Conservation (phyloP, 2,888 invertebrate species). For the Melipona beecheii region DNA sequence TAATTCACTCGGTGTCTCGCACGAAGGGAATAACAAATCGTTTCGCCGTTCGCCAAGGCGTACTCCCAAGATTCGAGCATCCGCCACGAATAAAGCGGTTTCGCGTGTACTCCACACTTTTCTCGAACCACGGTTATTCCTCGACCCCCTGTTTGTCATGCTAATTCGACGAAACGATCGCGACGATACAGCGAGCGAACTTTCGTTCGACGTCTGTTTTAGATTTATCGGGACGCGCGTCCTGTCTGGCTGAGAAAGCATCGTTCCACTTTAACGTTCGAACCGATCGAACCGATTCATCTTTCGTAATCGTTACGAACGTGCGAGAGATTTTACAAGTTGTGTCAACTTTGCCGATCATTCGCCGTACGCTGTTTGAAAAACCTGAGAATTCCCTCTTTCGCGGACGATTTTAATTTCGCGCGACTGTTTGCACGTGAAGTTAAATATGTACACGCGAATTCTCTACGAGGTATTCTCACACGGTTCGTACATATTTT, state of each 20-base stretch:
- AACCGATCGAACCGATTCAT: background rate
- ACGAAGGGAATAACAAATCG: slow-evolving; percentile 10
- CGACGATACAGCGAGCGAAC: background rate
- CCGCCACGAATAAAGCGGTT: slow-evolving; percentile 8
- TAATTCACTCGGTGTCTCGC: slow-evolving; percentile 4
- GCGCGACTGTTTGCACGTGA: too few relatives aligned
- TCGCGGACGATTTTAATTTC: too few relatives aligned
- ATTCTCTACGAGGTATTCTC: too few relatives aligned
- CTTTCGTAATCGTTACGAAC: background rate
- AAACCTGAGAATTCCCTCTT: too few relatives aligned
- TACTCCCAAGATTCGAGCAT: background rate
- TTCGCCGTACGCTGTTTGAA: too few relatives aligned
- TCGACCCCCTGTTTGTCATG: background rate
- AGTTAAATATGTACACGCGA: too few relatives aligned
- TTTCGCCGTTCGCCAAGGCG: background rate
- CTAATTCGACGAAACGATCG: background rate
- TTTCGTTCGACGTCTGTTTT: background rate
- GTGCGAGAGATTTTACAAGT: too few relatives aligned
- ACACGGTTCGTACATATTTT: too few relatives aligned
- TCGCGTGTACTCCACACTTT: slow-evolving; percentile 5
- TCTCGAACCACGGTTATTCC: background rate
- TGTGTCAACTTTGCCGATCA: too few relatives aligned
- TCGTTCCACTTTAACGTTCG: background rate
- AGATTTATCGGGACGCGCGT: background rate
- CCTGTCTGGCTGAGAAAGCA: background rate